phyloP scores from a whole-genome alignment of 2,797 vertebrate species.

The Acrossocheilus fasciatus region DNA sequence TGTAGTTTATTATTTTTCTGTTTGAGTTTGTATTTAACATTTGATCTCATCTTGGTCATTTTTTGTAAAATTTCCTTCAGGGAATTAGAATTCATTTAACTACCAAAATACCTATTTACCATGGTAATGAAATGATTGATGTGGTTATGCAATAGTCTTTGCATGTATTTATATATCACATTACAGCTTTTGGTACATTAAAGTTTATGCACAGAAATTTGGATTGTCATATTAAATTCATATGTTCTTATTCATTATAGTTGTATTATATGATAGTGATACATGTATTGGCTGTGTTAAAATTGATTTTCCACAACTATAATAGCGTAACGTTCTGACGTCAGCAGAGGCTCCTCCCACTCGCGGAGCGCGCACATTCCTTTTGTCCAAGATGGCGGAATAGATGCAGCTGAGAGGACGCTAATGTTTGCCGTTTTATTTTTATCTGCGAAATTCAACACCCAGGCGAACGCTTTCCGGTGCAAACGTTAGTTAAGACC shows the following conservation, averaged over 20 bases:
- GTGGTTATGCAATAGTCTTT: not conserved
- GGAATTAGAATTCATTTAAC: not conserved
- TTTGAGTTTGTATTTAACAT: not conserved
- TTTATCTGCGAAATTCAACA: constrained; percentile 39
- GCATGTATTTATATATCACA: not conserved
- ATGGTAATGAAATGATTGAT: not conserved
- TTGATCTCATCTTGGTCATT: not conserved
- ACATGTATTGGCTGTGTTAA: not conserved
- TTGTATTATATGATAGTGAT: too few relatives aligned
- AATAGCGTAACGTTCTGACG: constrained; percentile 51
- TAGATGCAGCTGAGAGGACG: constrained; percentile 66
- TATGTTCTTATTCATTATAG: not conserved
- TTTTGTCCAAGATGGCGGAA: constrained; percentile 98
- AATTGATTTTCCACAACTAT: not conserved
- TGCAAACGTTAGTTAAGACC: not conserved
- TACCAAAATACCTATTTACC: not conserved
- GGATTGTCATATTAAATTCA: not conserved
- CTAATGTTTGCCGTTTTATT: constrained; percentile 74
- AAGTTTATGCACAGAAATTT: not conserved
- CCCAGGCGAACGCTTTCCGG: constrained; percentile 14
- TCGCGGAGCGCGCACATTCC: constrained; percentile 85
- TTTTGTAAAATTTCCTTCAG: not conserved
- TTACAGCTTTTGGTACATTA: not conserved
- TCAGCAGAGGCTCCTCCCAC: constrained; percentile 67
- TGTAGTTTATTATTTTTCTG: not conserved